These are phyloP conservation scores for Peromyscus nudipes DNA, from an alignment of 2,797 vertebrate genomes.

Conservation along the genomic window DNA sequence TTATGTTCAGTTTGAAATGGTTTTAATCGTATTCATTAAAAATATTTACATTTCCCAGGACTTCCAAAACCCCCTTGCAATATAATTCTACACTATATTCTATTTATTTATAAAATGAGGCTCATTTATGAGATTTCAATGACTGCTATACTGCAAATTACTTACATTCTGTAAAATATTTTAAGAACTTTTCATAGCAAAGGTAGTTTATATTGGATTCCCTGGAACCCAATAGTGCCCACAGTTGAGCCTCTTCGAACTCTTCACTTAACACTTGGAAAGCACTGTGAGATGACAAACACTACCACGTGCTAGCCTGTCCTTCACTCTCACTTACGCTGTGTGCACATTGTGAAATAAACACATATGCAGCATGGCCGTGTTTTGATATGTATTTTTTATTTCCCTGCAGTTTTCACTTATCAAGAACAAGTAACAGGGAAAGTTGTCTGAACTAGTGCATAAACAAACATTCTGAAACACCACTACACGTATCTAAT, in stretches of 20 bases:
- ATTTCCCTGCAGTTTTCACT: slow-evolving; percentile 96
- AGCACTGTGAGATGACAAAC: slow-evolving; percentile 81
- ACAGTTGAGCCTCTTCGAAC: slow-evolving; percentile 76
- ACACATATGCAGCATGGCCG: slow-evolving; percentile 88
- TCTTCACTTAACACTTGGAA: slow-evolving; percentile 79
- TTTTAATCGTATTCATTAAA: slow-evolving; percentile 84
- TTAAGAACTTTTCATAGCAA: slow-evolving; percentile 83
- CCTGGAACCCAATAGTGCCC: slow-evolving; percentile 81
- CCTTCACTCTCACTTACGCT: background rate
- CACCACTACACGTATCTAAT: slow-evolving; percentile 93
- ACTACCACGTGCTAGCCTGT: slow-evolving; percentile 79
- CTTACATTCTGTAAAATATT: slow-evolving; percentile 83
- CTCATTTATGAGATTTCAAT: slow-evolving; percentile 83
- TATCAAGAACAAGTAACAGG: slow-evolving; percentile 96
- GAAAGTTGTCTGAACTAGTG: slow-evolving; percentile 95
- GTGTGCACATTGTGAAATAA: slow-evolving; percentile 88
- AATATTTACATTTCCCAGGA: slow-evolving; percentile 83
- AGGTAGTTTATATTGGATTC: slow-evolving; percentile 84
- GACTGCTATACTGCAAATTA: slow-evolving; percentile 56
- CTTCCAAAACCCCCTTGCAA: slow-evolving; percentile 81
- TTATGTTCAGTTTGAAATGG: slow-evolving; percentile 84
- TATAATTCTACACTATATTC: slow-evolving; percentile 84
- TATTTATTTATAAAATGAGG: slow-evolving; percentile 83
- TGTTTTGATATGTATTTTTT: slow-evolving; percentile 94
- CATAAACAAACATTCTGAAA: slow-evolving; percentile 93